Conservation (phyloP, 2,888 invertebrate genomes). For the Drosophila meridiana region DNA sequence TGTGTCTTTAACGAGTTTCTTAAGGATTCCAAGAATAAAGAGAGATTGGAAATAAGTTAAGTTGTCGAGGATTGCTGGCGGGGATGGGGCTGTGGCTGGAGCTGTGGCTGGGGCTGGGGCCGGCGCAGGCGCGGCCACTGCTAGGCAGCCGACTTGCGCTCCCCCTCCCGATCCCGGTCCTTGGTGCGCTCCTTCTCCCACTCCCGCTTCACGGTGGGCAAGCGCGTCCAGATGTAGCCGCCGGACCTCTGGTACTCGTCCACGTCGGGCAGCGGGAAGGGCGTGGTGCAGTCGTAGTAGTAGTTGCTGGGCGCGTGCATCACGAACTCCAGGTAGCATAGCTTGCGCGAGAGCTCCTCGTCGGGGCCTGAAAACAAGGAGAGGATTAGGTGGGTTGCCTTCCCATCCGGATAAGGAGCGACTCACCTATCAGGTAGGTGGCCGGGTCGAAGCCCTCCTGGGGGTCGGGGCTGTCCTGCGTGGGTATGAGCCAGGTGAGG, state of each 20-base stretch:
- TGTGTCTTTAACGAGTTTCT: constrained; percentile 21
- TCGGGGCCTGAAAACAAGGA: constrained; percentile 88
- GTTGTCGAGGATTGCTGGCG: constrained; percentile 24
- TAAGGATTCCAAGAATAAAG: not conserved
- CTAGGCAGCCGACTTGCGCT: constrained; percentile 42
- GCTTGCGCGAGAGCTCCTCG: constrained; percentile 93
- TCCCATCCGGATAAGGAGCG: not conserved
- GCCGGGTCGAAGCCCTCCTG: constrained; percentile 93
- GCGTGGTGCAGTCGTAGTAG: constrained; percentile 90
- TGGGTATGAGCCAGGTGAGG: constrained; percentile 96
- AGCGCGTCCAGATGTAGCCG: constrained; percentile 89
- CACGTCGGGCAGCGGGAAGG: constrained; percentile 89
- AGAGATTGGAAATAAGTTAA: constrained; percentile 37
- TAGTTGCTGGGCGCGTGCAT: constrained; percentile 98
- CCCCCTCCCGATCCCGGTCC: constrained; percentile 50
- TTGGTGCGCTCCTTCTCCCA: constrained; percentile 38
- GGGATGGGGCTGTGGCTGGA: not conserved
- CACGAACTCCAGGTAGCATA: constrained; percentile 95
- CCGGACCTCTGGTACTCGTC: constrained; percentile 85
- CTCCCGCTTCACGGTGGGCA: constrained; percentile 83
- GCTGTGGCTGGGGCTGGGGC: too few relatives aligned
- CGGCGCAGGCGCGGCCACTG: constrained; percentile 4
- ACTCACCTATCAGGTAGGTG: constrained; percentile 93
- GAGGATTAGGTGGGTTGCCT: too few relatives aligned
- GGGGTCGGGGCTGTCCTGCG: constrained; percentile 91